Evolutionary conservation across 2,113 vertebrate species (phyloP).

Genomic region (Salvelinus alpinus): DNA sequence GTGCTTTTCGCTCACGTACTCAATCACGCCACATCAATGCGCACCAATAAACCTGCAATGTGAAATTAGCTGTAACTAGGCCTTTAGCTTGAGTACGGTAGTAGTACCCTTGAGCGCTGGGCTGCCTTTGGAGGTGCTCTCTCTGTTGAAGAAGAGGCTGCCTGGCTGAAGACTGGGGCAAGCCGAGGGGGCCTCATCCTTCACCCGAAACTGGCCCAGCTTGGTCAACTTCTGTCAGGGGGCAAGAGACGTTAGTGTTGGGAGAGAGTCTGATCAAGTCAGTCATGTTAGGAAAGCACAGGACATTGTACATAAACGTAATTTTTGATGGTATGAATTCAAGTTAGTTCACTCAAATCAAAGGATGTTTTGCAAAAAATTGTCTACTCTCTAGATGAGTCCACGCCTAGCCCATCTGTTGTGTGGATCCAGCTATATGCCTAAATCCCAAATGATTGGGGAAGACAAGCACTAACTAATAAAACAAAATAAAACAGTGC

Average conservation of each 20-base stretch:
- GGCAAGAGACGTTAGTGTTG: not conserved
- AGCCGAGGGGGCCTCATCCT: slow-evolving; percentile 77
- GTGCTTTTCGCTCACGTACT: no score
- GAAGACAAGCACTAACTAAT: no score
- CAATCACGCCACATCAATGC: no score
- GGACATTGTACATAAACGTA: not conserved
- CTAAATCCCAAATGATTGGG: not conserved
- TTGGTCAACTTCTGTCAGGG: slow-evolving; percentile 82
- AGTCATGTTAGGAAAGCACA: not conserved
- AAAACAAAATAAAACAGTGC: not conserved
- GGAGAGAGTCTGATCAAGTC: not conserved
- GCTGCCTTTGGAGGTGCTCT: slow-evolving; percentile 67
- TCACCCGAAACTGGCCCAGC: slow-evolving; percentile 86
- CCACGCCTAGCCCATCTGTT: not conserved
- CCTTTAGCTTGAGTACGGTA: no score
- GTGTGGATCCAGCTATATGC: not conserved
- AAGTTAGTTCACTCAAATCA: not conserved
- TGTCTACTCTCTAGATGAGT: not conserved
- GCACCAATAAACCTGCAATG: no score
- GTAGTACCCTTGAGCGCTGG: slow-evolving; percentile 65
- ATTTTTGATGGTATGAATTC: not conserved
- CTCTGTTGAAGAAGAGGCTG: slow-evolving; percentile 83
- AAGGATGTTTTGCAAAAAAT: not conserved
- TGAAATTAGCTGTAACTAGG: no score
- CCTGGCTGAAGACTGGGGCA: slow-evolving; percentile 77